Base-by-base conservation (phyloP, 2,113 vertebrate genomes). In the Rattus norvegicus region DNA sequence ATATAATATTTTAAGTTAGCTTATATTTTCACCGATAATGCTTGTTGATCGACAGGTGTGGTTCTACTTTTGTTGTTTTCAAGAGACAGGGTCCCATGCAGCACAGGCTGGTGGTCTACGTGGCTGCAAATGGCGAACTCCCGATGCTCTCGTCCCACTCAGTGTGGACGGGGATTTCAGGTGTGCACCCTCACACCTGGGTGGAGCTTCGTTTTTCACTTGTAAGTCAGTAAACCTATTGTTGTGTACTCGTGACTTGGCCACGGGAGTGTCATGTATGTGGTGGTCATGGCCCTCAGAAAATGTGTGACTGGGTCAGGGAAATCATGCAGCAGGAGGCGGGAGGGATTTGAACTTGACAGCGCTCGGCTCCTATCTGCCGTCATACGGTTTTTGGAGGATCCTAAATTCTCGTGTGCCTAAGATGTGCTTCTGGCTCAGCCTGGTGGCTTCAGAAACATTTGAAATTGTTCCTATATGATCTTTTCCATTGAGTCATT, bases 301-400 rank as follows among this genome's bases (percentile, higher is more conserved):
- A 20, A 67, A 9, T 0, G 7, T 5, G 24, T 0, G 5, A 8
- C 4, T 4, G 6, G 22, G 30, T 6, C 3, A 49, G 43, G 54
- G 36, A 79, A 67, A 77, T 24, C 0, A 5, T 47, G 30, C 4
- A 39, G 8, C 20, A 28, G 65, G 6, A 22, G 49, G 0, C n/a
- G 14, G 39, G 1, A 7, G 54, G n/a, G 67, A 8, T 33, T 56
- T 24, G 22, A 52, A 75, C 5, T 43, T 73, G 8, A 79, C 36
- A 56, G 3, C 5, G 26, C 59, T 39, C 22, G 43, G 22, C 26
- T 49, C 79, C 61, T 87, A 16, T 63, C 73, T 56, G 63, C 52
- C 36, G 79, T 13, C 19, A 13, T 79, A 28, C 54, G 90, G 61
- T n/a, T 47, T 89, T 49, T 47, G 77, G 70, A 47, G 20, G 24